These are phyloP conservation scores for Chlorodrepanis virens DNA, from an alignment of 2,113 vertebrate genomes.

Conservation along the genomic window DNA sequence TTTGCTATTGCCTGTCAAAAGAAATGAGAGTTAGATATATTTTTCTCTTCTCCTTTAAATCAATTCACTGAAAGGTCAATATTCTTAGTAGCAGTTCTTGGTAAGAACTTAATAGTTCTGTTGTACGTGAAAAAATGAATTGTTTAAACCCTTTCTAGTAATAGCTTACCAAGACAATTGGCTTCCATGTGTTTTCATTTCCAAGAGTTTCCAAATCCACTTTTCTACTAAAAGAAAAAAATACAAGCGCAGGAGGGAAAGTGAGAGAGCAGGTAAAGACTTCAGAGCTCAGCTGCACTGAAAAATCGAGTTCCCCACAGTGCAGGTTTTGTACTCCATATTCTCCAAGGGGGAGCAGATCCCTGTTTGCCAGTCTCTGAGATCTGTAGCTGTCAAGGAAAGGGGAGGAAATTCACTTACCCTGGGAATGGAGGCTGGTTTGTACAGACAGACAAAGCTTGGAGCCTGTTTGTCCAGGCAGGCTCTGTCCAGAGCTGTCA, in stretches of 20 bases:
- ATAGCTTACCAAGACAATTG: not conserved
- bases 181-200: not conserved
- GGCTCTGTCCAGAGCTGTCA: not conserved
- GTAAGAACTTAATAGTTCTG: not conserved
- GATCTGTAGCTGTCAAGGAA: not conserved
- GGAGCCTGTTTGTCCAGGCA: not conserved
- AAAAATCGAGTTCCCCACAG: not conserved
- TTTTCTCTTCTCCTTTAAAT: not conserved
- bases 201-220: not conserved
- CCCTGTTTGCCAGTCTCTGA: not conserved
- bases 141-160: not conserved
- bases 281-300: not conserved
- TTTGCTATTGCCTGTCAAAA: not conserved
- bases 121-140: rapidly evolving
- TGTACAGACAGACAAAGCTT: not conserved
- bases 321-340: not conserved
- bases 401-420: not conserved
- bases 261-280: not conserved
- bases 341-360: not conserved
- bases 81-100: not conserved
- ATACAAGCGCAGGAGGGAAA: not conserved
- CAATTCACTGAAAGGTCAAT: not conserved
- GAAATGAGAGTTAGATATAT: not conserved
- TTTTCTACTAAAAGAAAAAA: not conserved
- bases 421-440: no score